Evolutionary conservation across 2,113 vertebrate species (phyloP), one percentile per base, ranked within the genome.

Genomic region (Heterocephalus glaber): DNA sequence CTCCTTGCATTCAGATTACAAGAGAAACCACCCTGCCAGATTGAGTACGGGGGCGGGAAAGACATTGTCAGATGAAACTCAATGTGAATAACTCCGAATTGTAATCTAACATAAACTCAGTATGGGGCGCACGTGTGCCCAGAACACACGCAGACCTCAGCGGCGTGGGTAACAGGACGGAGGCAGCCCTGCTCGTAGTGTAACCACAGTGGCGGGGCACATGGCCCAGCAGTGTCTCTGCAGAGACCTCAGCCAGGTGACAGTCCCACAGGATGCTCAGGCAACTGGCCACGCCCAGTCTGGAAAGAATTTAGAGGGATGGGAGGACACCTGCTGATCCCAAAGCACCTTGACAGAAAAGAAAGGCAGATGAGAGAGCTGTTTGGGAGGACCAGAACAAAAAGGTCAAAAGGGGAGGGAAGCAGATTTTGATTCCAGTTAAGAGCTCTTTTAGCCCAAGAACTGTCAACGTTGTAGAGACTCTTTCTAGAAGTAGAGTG

Each of bases 351-450:
- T 28, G 41, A 8, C 19, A 24, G 35, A 41, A 41, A 22, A 49
- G 7, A 41, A 49, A 70, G 24, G 20, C 52, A 5, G 17, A 49
- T 44, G 86, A 7, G 52, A 52, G 9, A 56, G 16, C 24, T 9
- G 47, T 61, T 76, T 76, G 28, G 47, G 90, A 95, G 58, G 92
- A 84, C 41, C 38, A 49, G 33, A 90, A 11, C 14, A 92, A 80
- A 93, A 91, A 33, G 41, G 47, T 70, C 77, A 92, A 96, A 80
- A 86, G 17, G 65, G 65, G 65, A 84, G 33, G 41, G 28, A 96
- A 94, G 65, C 22, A 86, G 38, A 70, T 81, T 80, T 91, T 91
- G 30, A 79, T 81, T 92, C 12, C 35, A 2, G 1, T 74, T 56
- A 80, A 86, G 28, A 86, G 17, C 33, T 52, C 92, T 90, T 8